These are phyloP conservation scores for Gonioctena quinquepunctata DNA, from an alignment of 1,140 invertebrate genomes.

Conservation along the genomic window DNA sequence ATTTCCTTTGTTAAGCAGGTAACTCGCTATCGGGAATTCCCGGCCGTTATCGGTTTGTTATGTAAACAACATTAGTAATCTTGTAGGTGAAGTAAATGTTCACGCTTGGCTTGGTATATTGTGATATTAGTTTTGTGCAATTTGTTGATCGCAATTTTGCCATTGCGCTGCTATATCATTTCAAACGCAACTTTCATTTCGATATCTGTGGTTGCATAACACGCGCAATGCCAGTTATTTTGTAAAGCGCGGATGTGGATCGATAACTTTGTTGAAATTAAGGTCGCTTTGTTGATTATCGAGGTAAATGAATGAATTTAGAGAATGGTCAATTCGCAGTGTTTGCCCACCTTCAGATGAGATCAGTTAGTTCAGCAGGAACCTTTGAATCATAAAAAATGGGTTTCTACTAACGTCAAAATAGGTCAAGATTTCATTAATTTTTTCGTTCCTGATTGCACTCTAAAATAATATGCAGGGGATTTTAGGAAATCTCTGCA, in stretches of 20 bases:
- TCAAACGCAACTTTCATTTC: background rate
- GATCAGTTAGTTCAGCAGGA: too few relatives aligned
- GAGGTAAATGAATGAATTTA: too few relatives aligned
- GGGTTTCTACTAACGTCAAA: too few relatives aligned
- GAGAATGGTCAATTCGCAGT: too few relatives aligned
- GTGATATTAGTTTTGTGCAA: background rate
- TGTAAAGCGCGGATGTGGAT: background rate
- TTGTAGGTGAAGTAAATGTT: background rate
- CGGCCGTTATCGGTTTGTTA: slow-evolving; percentile 40
- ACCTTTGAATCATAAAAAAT: too few relatives aligned
- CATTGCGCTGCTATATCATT: background rate
- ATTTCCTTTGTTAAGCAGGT: slow-evolving; percentile 41
- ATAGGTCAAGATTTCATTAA: too few relatives aligned
- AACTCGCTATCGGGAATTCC: slow-evolving; percentile 29
- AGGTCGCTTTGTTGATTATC: too few relatives aligned
- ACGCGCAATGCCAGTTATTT: background rate
- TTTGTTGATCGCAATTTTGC: background rate
- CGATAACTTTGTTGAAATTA: too few relatives aligned
- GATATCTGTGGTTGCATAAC: background rate
- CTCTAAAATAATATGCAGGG: too few relatives aligned
- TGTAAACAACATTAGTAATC: slow-evolving; percentile 40
- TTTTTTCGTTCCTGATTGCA: too few relatives aligned
- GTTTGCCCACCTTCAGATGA: too few relatives aligned
- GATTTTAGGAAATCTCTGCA: too few relatives aligned
- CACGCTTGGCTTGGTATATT: background rate